Evolutionary conservation across 2,888 invertebrate genomes (phyloP).

Genomic region (Brachypalpus laphriformis): DNA sequence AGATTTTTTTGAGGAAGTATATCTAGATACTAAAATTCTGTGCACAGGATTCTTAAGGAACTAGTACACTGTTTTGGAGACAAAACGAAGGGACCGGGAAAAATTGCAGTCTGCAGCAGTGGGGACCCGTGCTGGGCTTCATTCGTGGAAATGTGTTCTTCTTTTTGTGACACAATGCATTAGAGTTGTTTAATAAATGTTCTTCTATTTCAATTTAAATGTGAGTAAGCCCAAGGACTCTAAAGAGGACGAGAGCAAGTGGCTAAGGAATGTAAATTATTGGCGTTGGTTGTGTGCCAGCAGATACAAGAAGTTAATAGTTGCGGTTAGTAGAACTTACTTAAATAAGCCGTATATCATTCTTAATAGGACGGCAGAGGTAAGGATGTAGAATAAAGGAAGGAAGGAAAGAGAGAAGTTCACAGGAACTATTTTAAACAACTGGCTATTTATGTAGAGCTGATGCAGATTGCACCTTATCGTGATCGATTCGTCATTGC

Average conservation of each 20-base stretch:
- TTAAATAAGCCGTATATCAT: slow-evolving; percentile 72
- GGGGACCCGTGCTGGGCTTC: slow-evolving; percentile 3
- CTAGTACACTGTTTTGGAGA: neutral
- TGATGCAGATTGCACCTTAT: neutral
- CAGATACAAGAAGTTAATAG: slow-evolving; percentile 74
- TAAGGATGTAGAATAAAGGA: neutral
- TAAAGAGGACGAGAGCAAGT: neutral
- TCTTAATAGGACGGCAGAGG: slow-evolving; percentile 43
- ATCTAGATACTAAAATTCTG: slow-evolving; percentile 22
- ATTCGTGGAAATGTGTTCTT: slow-evolving; percentile 24
- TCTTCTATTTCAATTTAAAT: slow-evolving; percentile 73
- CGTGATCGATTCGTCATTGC: neutral
- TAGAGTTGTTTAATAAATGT: slow-evolving; percentile 72
- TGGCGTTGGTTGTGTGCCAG: slow-evolving; percentile 70
- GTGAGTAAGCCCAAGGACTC: slow-evolving; percentile 47
- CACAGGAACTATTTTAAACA: neutral
- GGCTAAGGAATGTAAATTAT: slow-evolving; percentile 60
- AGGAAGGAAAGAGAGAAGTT: neutral
- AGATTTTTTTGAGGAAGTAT: neutral
- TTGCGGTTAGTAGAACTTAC: slow-evolving; percentile 72
- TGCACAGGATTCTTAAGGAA: slow-evolving; percentile 23
- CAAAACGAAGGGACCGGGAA: neutral
- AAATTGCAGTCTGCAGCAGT: slow-evolving; percentile 19
- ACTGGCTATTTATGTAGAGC: slow-evolving; percentile 7
- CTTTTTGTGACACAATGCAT: slow-evolving; percentile 71